Conservation (phyloP, 2,113 vertebrate species). For the Sphaerodactylus townsendi region DNA sequence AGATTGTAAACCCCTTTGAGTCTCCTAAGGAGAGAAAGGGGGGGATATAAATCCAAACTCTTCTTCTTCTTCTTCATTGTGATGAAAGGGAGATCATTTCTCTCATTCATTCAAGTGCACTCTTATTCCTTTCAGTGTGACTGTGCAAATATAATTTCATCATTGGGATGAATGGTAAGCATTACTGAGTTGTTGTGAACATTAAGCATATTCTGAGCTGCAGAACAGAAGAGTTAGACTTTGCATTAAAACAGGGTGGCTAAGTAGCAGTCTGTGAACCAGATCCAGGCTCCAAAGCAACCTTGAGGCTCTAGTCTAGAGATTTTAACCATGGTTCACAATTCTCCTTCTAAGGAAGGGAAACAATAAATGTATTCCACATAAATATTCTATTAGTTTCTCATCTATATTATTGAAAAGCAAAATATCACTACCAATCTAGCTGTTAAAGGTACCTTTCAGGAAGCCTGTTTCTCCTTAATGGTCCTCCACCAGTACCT, state of each 20-base stretch:
- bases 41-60: too few relatives aligned
- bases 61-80: too few relatives aligned
- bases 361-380: neutral
- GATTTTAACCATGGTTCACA: neutral
- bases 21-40: too few relatives aligned
- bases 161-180: neutral
- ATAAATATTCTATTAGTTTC: neutral
- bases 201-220: neutral
- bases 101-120: neutral
- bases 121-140: neutral
- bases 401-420: neutral
- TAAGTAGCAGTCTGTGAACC: neutral
- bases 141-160: neutral
- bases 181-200: neutral
- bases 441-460: neutral
- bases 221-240: neutral
- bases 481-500: too few relatives aligned
- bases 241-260: neutral
- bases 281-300: neutral
- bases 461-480: neutral
- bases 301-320: neutral
- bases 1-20: too few relatives aligned
- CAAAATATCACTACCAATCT: neutral
- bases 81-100: neutral
- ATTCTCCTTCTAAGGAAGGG: neutral